Conservation (phyloP, 2,797 vertebrate species). For the Pangasius djambal region DNA sequence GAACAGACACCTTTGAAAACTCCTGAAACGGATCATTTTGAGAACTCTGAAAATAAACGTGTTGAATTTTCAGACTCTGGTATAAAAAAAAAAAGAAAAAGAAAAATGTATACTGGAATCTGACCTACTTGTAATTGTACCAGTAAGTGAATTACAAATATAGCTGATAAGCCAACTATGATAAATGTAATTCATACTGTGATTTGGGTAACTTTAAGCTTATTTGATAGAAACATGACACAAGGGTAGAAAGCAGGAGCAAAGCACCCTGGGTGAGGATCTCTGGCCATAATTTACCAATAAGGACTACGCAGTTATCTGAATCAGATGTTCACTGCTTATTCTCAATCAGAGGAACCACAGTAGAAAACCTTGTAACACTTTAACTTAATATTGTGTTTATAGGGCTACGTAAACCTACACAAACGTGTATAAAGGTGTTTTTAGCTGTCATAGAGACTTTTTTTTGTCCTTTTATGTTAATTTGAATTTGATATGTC, state of each 20-base stretch:
- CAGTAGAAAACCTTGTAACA: neutral
- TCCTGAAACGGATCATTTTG: conserved; percentile 1
- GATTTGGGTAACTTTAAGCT: neutral
- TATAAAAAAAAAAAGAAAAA: neutral
- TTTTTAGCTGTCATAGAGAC: neutral
- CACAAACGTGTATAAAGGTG: neutral
- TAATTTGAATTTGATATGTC: conserved; percentile 10
- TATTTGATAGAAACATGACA: neutral
- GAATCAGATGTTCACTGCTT: neutral
- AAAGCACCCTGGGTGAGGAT: neutral
- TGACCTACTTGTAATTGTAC: conserved; percentile 3
- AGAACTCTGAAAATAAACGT: conserved; percentile 28
- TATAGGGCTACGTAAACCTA: neutral
- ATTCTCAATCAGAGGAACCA: neutral
- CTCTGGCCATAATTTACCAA: neutral
- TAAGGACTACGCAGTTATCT: neutral
- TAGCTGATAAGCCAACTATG: neutral
- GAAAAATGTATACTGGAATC: conserved; percentile 17
- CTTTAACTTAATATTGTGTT: neutral
- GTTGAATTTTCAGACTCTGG: conserved; percentile 23
- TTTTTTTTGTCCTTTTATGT: neutral
- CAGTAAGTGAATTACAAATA: neutral
- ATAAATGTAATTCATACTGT: neutral
- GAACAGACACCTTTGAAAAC: conserved; percentile 26
- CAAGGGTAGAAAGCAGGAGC: neutral